Conservation (phyloP, 1,140 invertebrate species). For the honey bee (Apis mellifera) region Amel_HAv3.1 CM009934.2:11009501-11010000, state of each 20-base stretch:
- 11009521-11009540: neutral
- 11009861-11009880: neutral
- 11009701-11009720: constrained; percentile 7
- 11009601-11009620: neutral
- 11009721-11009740: constrained; percentile 1
- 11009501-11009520: constrained; percentile 48
- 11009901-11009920: neutral
- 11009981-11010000: too few relatives aligned
- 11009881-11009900: neutral
- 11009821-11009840: constrained; percentile 6
- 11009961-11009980: too few relatives aligned
- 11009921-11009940: neutral
- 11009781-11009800: constrained; percentile 29
- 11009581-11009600: constrained; percentile 26
- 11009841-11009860: constrained; percentile 32
- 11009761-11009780: constrained; percentile 46
- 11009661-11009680: too few relatives aligned
- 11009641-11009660: constrained; percentile 3
- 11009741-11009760: constrained; percentile 29
- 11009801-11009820: constrained; percentile 43
- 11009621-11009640: neutral
- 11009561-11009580: constrained; percentile 9
- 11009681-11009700: neutral
- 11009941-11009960: neutral
- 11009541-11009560: constrained; percentile 39